Evolutionary conservation across 2,888 invertebrate genomes (phyloP), one percentile per base, ranked within the genome.

Genomic region (Pseudoips prasinana): DNA sequence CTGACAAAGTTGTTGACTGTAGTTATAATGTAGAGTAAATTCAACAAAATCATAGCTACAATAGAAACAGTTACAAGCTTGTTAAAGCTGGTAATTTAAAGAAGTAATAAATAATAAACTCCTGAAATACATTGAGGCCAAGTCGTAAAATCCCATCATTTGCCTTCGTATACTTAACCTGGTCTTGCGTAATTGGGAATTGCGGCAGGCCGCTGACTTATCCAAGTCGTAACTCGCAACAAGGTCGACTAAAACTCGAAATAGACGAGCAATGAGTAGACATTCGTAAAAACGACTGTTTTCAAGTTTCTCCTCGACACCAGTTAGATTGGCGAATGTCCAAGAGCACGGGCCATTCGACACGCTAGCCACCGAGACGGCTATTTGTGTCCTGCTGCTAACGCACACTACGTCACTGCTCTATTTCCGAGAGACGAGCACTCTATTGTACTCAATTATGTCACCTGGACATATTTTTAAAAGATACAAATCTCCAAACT

Each of bases 261-360:
- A 87, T 87, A 87, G 75, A 76, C 53, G 59, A 69, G 70, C 70
- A 67, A 69, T 71, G 66, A 79, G 74, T 74, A 78, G 73, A 81
- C 74, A 83, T 86, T 82, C 65, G 80, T 84, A 80, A 84, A 86
- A 86, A 81, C 74, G 65, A 48, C 43, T 69, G 75, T 75, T 86
- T 86, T 82, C 74, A 74, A 81, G 76, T 77, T 81, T 82, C 70
- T 64, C 60, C 61, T 63, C 69, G 67, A 64, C 68, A 70, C 60
- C 58, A 68, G 69, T 61, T 52, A 58, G 53, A 48, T 69, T 86
- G 87, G 85, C 84, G 25, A 26, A 24, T 39, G 31, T 68, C 87
- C 87, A 87, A 80, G 67, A 65, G 64, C 67, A 69, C 76, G 67
- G 71, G 77, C 79, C 60, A 76, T 72, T 73, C 82, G 78, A 76